phyloP scores from a whole-genome alignment of 2,797 vertebrate species.

The Pangasius mekongensis region DNA sequence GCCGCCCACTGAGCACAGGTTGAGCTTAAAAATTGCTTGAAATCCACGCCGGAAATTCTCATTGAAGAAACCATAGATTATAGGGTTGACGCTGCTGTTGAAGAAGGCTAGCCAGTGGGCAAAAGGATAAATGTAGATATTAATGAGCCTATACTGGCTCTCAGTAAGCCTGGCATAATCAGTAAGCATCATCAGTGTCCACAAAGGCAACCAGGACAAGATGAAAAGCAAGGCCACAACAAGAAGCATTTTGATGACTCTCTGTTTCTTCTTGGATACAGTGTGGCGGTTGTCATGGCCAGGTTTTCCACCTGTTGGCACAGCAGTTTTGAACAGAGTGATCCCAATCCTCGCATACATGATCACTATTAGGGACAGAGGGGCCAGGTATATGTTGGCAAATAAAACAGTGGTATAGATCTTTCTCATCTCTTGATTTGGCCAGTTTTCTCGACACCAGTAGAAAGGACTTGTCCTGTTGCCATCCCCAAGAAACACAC shows the following conservation, averaged over 20 bases:
- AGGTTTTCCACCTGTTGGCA: constrained; percentile 68
- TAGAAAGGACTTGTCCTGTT: constrained; percentile 82
- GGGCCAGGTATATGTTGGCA: constrained; percentile 88
- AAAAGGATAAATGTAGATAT: constrained; percentile 90
- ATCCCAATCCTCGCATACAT: constrained; percentile 87
- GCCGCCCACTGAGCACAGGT: constrained; percentile 74
- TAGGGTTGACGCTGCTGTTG: constrained; percentile 94
- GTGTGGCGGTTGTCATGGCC: constrained; percentile 74
- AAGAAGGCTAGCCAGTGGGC: constrained; percentile 96
- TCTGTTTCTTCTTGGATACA: constrained; percentile 83
- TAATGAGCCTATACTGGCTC: constrained; percentile 80
- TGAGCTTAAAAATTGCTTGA: constrained; percentile 79
- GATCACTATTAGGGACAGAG: constrained; percentile 83
- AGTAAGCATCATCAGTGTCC: constrained; percentile 92
- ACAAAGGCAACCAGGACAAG: constrained; percentile 92
- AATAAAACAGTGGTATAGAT: constrained; percentile 91
- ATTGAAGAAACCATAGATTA: constrained; percentile 93
- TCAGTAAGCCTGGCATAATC: constrained; percentile 85
- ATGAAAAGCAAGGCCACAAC: constrained; percentile 87
- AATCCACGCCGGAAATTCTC: constrained; percentile 89
- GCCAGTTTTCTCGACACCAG: constrained; percentile 93
- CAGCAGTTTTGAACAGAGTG: constrained; percentile 77
- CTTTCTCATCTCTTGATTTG: constrained; percentile 85
- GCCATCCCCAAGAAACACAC: constrained; percentile 75
- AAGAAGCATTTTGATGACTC: constrained; percentile 86